Conservation (phyloP, 2,113 vertebrate genomes). For the Acinonyx jubatus region DNA sequence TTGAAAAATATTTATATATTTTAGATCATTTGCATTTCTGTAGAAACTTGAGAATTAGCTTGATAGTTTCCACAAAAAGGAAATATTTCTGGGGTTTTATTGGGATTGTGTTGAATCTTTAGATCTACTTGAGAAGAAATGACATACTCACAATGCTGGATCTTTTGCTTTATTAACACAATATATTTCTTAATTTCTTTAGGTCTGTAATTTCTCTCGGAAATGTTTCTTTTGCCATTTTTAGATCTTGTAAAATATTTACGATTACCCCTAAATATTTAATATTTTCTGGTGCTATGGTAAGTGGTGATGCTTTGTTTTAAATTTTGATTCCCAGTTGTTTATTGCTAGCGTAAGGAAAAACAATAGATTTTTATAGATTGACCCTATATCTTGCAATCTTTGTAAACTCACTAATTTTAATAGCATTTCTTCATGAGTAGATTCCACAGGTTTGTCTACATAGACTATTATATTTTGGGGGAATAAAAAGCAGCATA, state of each 20-base stretch:
- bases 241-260: background rate
- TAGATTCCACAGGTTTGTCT: background rate
- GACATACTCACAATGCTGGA: background rate
- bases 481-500: background rate
- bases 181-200: background rate
- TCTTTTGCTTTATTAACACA: background rate
- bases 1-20: background rate
- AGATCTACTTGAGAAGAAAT: background rate
- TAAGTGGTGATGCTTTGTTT: background rate
- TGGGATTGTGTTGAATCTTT: background rate
- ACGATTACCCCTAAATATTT: background rate
- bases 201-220: background rate
- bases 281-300: background rate
- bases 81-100: background rate
- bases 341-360: background rate
- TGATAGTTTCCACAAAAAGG: background rate
- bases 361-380: background rate
- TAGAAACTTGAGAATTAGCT: background rate
- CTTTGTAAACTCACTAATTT: background rate
- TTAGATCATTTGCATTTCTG: conserved; percentile 10
- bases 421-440: background rate
- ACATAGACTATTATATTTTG: background rate
- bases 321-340: background rate
- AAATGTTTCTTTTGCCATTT: background rate
- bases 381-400: background rate